Base-by-base conservation (phyloP, 2,888 invertebrate species). In the Dromius quadrimaculatus region DNA sequence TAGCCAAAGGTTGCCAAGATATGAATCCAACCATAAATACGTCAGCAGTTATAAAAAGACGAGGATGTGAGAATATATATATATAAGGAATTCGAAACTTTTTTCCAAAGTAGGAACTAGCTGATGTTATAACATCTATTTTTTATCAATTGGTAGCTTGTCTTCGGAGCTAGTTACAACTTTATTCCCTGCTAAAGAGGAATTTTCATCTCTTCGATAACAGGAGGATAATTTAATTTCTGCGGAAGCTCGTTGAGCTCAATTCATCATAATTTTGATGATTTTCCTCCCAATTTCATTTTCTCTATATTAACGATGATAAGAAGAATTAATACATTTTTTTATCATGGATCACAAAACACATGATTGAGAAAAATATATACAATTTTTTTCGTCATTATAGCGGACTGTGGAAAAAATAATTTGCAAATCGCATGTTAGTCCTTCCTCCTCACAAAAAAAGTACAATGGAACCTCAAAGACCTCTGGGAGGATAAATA, bases 401-500 rank as follows among this genome's bases (percentile, higher is more conserved):
- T n/a, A n/a, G n/a, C n/a, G 4, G 28, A 5, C 28, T 28, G 8
- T 28, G 28, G 28, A 3, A 28, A 28, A 28, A 28, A 28, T 8
- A n/a, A n/a, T n/a, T n/a, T n/a, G n/a, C n/a, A n/a, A n/a, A 36
- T 15, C 61, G 61, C 15, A 22, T 61, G 36, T 61, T 13, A 59
- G 28, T 13, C 41, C 41, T 43, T 38, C 22, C 38, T n/a, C n/a
- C n/a, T n/a, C n/a, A 68, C 38, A 68, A 59, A 68, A 57, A 50
- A 15, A 57, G 45, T 43, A 68, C 43, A 68, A 41, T 59, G 36
- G 17, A 15, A 13, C 9, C 13, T 1, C 13, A 11, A 2, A 13
- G 6, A 34, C 17, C 59, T 68, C 45, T 59, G 34, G 59, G 59
- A 59, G 68, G 43, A 68, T 68, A 68, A 59, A 59, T 68, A 68